These are phyloP conservation scores for Heliothis subflexa DNA, from an alignment of 1,140 invertebrate genomes.

Conservation along the genomic window DNA sequence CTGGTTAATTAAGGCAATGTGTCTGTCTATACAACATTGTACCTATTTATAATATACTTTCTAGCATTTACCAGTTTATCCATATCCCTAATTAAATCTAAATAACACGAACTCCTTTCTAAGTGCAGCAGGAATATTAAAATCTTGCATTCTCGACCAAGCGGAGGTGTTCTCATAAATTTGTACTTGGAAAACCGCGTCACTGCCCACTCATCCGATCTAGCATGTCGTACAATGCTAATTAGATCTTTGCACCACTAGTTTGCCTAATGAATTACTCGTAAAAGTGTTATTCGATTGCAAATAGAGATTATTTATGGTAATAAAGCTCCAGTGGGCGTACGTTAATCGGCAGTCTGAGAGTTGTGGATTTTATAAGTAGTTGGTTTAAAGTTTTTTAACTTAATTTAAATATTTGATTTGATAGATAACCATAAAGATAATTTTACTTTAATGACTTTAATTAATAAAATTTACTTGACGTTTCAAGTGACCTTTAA, in stretches of 20 bases:
- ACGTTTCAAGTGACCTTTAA: too few relatives aligned
- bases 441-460: too few relatives aligned
- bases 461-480: too few relatives aligned
- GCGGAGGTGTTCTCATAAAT: conserved; percentile 58
- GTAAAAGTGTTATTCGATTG: conserved; percentile 70
- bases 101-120: conserved; percentile 1
- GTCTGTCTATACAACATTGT: too few relatives aligned
- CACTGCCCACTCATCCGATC: conserved; percentile 64
- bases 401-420: not conserved
- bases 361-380: conserved; percentile 10
- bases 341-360: conserved; percentile 18
- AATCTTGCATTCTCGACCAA: conserved; percentile 32
- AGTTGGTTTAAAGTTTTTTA: not conserved
- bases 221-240: conserved; percentile 70
- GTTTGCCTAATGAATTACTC: conserved; percentile 78
- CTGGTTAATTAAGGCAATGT: too few relatives aligned
- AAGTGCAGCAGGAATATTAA: conserved; percentile 9
- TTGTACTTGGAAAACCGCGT: conserved; percentile 58
- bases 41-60: too few relatives aligned
- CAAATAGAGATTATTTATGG: conserved; percentile 48
- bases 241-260: conserved; percentile 73
- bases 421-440: too few relatives aligned
- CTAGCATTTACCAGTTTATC: not conserved
- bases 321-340: conserved; percentile 19
- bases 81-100: not conserved